These are phyloP conservation scores for Nymphalis c-album DNA, from an alignment of 2,888 invertebrate species.

Conservation along the genomic window DNA sequence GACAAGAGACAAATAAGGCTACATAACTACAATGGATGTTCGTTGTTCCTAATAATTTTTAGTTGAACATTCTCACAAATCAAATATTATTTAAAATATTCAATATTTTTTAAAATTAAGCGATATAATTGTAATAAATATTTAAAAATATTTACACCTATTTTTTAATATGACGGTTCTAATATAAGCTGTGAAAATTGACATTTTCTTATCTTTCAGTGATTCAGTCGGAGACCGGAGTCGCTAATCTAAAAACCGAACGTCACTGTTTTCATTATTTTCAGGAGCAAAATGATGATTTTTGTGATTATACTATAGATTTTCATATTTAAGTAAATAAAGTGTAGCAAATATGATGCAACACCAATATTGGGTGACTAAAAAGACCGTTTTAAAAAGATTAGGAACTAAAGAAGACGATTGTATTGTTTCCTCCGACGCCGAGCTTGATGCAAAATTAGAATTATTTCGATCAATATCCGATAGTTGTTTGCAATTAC, in stretches of 20 bases:
- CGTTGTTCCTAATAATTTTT: not conserved
- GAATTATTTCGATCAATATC: conserved; percentile 96
- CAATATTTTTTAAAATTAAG: not conserved
- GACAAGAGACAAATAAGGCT: conserved; percentile 36
- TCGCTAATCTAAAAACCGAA: not conserved
- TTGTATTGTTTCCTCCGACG: conserved; percentile 97
- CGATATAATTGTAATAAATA: not conserved
- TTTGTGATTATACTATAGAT: conserved; percentile 14
- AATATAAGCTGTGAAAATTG: not conserved
- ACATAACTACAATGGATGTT: not conserved
- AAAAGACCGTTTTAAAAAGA: conserved; percentile 95
- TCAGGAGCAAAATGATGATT: conserved; percentile 9
- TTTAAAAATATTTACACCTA: not conserved
- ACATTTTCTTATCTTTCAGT: conserved; percentile 10
- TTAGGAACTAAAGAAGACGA: conserved; percentile 98
- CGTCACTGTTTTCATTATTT: conserved; percentile 6
- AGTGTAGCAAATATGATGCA: conserved; percentile 83
- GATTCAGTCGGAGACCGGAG: too few relatives aligned
- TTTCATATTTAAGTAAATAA: conserved; percentile 10
- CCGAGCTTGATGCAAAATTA: conserved; percentile 97
- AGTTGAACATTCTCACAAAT: too few relatives aligned
- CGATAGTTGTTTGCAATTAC: conserved; percentile 92
- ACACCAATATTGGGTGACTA: conserved; percentile 99
- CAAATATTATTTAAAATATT: not conserved
- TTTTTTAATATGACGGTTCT: too few relatives aligned